A percentile compares a stretch with the other conserved stretches of the same genome.
Conservation (phyloP, 2,113 vertebrate species). For the Carlito syrichta region DNA sequence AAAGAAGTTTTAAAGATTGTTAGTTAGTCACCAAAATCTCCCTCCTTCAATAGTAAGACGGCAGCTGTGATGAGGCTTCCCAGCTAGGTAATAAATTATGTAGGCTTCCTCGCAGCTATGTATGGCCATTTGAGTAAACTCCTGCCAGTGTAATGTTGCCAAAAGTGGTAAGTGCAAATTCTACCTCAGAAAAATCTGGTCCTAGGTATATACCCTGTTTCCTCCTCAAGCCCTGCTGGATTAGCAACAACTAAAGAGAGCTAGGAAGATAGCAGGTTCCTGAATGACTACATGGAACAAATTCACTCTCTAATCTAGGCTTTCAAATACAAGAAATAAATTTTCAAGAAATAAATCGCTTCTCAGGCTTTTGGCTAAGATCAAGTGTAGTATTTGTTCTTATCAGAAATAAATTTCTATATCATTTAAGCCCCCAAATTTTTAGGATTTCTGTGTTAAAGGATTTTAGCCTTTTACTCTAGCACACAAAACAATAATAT, state of each 20-base stretch:
- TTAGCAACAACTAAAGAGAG: neutral
- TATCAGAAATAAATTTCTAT: neutral
- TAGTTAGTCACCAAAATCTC: neutral
- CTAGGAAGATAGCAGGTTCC: neutral
- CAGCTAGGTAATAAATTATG: neutral
- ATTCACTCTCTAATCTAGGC: neutral
- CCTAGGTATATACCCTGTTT: neutral
- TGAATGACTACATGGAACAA: neutral
- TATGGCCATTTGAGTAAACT: neutral
- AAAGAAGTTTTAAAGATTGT: neutral
- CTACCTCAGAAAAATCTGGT: neutral
- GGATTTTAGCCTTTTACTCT: neutral
- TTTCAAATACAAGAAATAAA: neutral
- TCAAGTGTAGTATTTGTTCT: no score
- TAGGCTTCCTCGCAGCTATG: neutral
- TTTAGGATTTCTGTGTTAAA: conserved; percentile 1
- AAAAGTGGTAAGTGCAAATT: neutral
- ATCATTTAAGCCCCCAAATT: neutral
- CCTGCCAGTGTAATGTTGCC: neutral
- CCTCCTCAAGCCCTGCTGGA: neutral
- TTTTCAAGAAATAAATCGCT: no score
- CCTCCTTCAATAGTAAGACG: neutral
- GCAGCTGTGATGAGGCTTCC: neutral
- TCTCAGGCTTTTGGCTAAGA: no score
- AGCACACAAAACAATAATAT: neutral